Evolutionary conservation across 2,113 vertebrate species (phyloP), one percentile per base, ranked within the genome.

Genomic region (Psittacula cyanocephala): DNA sequence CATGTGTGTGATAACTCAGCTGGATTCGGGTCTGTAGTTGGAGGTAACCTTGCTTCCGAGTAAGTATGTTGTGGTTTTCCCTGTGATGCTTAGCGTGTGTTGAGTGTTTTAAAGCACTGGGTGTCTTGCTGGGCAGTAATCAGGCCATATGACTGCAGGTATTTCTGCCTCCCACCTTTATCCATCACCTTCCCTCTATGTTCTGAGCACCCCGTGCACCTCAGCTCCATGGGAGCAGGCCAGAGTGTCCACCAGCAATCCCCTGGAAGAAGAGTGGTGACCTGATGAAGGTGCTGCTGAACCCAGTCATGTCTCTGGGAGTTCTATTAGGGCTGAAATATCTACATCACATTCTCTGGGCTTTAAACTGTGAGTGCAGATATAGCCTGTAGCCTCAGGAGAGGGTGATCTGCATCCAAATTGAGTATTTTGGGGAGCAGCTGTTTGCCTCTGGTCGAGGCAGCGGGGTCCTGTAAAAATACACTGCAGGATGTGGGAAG

Each of bases 181-280:
- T 46, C 75, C 9, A 3, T 92, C 3, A 0, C 50, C 16, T 90
- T 52, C 8, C 10, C 17, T 9, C 29, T 7, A 11, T 1, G 15
- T 76, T 53, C 63, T 28, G n/a, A 62, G 39, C 29, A 28, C 9
- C 11, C 13, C 0, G 0, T 29, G 41, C 0, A 1, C 35, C 55
- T 93, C 44, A 64, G 86, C 33, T 29, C 33, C 23, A 1, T 2
- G 23, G 29, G 35, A 33, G 29, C 67, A 15, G 60, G 22, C 29
- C 7, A 5, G 41, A 12, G 33, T 8, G 37, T n/a, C 53, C 33
- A 11, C 37, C 31, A 20, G 47, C 43, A 23, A 6, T 27, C 23
- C 31, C 20, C 69, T 24, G 46, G 57, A 59, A 23, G 33, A 59
- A 60, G 72, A 17, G 0, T 19, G 22, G 50, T 29, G 41, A 44